Base-by-base conservation (phyloP, 2,888 invertebrate genomes). In the Salticus scenicus region DNA sequence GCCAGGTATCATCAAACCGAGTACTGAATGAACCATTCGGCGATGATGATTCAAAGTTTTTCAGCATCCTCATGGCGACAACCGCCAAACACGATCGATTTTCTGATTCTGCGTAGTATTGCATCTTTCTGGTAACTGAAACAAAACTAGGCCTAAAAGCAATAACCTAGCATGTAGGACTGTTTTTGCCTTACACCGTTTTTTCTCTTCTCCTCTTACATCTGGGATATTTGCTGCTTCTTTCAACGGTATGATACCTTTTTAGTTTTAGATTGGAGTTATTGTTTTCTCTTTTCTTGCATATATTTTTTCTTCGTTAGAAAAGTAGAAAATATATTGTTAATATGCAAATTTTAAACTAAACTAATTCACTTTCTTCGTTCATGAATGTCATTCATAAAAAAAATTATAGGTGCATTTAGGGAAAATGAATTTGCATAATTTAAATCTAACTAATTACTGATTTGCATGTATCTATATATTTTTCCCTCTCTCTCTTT, bases 51-150 rank as follows among this genome's bases (percentile, higher is more conserved):
- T 57, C 57, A 57, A 57, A 57, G 57, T 57, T 57, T 57, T 57
- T 57, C 57, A 24, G 57, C 33, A 37, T 74, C 63, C 74, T 74
- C 74, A 57, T 75, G 64, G 75, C 75, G 64, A 66, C 75, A 66
- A 42, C 27, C 20, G 75, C 66, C 66, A 75, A 41, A 31, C 63
- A 57, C 66, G 75, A 75, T 75, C 75, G 75, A 75, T 75, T 42
- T 30, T 28, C 27, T 12, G 42, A 42, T 66, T 66, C 75, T 75
- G 75, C 66, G 75, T 75, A 28, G 57, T 24, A 47, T 5, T 75
- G 28, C 66, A 28, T 17, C 66, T 5, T n/a, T 8, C 30, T 31
- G 31, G 17, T 8, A n/a, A 24, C 24, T 4, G 24, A 57, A 57
- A n/a, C 30, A 33, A 31, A 64, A 66, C 66, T 66, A 66, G 66